These are phyloP conservation scores for Oceanodroma tethys DNA, from an alignment of 2,113 vertebrate genomes.

Conservation along the genomic window DNA sequence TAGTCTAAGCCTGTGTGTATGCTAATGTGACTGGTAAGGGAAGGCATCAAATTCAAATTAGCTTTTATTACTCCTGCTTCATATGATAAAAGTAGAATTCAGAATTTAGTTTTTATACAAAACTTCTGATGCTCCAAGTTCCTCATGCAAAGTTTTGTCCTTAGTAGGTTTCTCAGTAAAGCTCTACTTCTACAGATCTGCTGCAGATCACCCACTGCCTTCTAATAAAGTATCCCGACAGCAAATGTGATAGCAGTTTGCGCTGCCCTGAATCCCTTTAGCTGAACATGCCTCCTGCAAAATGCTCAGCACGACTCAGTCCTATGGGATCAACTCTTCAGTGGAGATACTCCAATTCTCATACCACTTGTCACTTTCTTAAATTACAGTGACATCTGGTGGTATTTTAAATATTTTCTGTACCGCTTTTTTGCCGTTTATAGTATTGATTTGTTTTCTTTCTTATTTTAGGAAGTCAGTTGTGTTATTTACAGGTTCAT, in stretches of 20 bases:
- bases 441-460: not conserved
- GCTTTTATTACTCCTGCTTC: not conserved
- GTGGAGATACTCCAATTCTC: not conserved
- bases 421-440: not conserved
- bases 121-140: not conserved
- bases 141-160: not conserved
- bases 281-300: not conserved
- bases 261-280: not conserved
- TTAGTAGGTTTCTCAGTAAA: not conserved
- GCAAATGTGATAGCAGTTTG: not conserved
- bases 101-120: not conserved
- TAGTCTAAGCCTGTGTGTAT: not conserved
- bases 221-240: not conserved
- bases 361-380: not conserved
- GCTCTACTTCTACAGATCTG: not conserved
- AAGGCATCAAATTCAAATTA: not conserved
- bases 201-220: not conserved
- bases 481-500: not conserved
- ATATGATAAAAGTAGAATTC: not conserved
- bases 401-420: not conserved
- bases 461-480: not conserved
- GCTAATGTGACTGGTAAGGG: not conserved
- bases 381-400: slow-evolving; percentile 39
- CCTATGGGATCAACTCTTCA: not conserved
- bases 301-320: not conserved